Evolutionary conservation across 2,113 vertebrate genomes (phyloP).

Genomic region (Psilopogon haemacephalus): DNA sequence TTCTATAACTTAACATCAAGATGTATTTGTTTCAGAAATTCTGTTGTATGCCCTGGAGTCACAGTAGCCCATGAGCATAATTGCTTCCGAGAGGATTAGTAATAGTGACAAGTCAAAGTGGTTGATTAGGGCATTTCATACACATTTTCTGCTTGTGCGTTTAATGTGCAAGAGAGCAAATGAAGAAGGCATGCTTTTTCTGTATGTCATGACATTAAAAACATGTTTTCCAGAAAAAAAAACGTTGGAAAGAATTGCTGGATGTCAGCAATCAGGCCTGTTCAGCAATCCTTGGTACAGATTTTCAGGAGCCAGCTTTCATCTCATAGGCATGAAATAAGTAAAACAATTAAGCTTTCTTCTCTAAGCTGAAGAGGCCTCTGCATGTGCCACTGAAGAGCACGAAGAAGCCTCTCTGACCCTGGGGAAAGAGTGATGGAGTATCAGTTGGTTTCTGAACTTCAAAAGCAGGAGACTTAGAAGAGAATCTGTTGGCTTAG

Average conservation of each 20-base stretch:
- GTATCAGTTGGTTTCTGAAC: not conserved
- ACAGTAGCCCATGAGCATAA: not conserved
- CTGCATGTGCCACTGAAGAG: not conserved
- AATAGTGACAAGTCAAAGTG: not conserved
- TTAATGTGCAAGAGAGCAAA: not conserved
- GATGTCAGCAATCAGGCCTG: not conserved
- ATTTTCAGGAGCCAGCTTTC: not conserved
- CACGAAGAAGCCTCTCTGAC: not conserved
- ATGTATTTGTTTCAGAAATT: not conserved
- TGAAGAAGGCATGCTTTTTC: not conserved
- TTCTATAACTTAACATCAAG: not conserved
- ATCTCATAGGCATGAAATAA: not conserved
- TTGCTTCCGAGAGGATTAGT: not conserved
- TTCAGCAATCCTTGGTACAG: not conserved
- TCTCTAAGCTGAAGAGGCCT: not conserved
- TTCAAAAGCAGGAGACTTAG: not conserved
- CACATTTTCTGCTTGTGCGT: not conserved
- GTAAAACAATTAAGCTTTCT: not conserved
- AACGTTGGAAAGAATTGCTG: not conserved
- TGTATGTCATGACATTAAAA: not conserved
- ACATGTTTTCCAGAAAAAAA: not conserved
- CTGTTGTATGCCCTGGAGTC: not conserved
- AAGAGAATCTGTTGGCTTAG: not conserved
- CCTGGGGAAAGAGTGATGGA: not conserved
- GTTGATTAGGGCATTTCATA: not conserved